Evolutionary conservation across 2,797 vertebrate genomes (phyloP), one percentile per base, ranked within the genome.

Genomic region (Smutsia gigantea): DNA sequence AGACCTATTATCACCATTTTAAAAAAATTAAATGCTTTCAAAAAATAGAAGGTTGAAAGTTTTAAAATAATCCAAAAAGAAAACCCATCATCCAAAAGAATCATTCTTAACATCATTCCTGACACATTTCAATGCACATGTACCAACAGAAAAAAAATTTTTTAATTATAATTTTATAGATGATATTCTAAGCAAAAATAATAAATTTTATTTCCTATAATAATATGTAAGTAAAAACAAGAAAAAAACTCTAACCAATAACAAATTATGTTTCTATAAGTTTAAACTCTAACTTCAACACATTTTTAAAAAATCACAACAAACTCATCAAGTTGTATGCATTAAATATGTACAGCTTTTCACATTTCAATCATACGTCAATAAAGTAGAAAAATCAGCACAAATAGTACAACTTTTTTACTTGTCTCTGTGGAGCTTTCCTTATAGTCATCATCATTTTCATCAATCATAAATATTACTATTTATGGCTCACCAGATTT

Each of bases 271-370:
- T 10, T 71, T 85, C 55, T 63, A 51, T 6, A 89, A 49, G 12
- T 83, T 69, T 34, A 59, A 91, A 87, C 90, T 96, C 55, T 87
- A 87, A 77, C 27, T 88, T 97, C 74, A 78, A 31, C 12, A 71
- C 2, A 1, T 93, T 61, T 42, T n/a, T 57, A 81, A 74, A 68
- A 37, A 61, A 53, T 15, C 46, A 81, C 37, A 13, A 15, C 13
- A 64, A 72, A 87, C 34, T 81, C 59, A 63, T 81, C 59, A 63
- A 69, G n/a, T 87, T 51, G 27, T 51, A 25, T 39, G 31, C 27
- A 14, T 93, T 79, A 53, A 66, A 75, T 75, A 74, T 37, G 42
- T 19, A 74, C 10, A 83, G 19, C 6, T 83, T 34, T 75, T 83
- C 57, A 74, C 21, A 68, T 68, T 31, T 75, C 25, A 83, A 7